A percentile compares a stretch with the other conserved stretches of the same genome.
Evolutionary conservation across 2,797 vertebrate species (phyloP).

Genomic region (Coregonus ussuriensis): DNA sequence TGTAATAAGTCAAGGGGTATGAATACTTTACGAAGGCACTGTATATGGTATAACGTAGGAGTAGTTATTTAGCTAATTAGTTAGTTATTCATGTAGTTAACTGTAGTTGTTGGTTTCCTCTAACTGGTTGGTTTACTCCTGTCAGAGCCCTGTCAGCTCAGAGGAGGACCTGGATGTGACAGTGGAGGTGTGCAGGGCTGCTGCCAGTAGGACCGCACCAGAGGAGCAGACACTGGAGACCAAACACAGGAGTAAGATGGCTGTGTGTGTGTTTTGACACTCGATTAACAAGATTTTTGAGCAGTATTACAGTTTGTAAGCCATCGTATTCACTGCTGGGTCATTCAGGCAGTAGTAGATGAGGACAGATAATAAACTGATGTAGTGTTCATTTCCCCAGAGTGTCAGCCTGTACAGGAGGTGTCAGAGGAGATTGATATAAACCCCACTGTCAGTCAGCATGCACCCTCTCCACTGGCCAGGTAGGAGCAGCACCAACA

Average conservation of each 20-base stretch:
- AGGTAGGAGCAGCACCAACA: constrained; percentile 13
- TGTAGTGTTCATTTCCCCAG: constrained; percentile 23
- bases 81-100: neutral
- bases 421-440: constrained; percentile 5
- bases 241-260: constrained; percentile 33
- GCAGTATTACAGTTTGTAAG: neutral
- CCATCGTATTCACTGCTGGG: neutral
- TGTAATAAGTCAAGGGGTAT: no score
- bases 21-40: no score
- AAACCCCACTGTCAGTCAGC: constrained; percentile 17
- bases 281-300: neutral
- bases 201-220: neutral
- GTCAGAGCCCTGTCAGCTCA: constrained; percentile 43
- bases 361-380: neutral
- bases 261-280: neutral
- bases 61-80: no score
- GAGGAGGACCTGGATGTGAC: constrained; percentile 49
- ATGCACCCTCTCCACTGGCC: constrained; percentile 12
- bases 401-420: constrained; percentile 28
- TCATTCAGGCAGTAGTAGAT: neutral
- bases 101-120: neutral
- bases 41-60: no score
- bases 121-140: constrained; percentile 6
- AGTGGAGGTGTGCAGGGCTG: constrained; percentile 49
- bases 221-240: neutral